phyloP scores from a whole-genome alignment of 2,797 vertebrate species.

The Chelmon rostratus region DNA sequence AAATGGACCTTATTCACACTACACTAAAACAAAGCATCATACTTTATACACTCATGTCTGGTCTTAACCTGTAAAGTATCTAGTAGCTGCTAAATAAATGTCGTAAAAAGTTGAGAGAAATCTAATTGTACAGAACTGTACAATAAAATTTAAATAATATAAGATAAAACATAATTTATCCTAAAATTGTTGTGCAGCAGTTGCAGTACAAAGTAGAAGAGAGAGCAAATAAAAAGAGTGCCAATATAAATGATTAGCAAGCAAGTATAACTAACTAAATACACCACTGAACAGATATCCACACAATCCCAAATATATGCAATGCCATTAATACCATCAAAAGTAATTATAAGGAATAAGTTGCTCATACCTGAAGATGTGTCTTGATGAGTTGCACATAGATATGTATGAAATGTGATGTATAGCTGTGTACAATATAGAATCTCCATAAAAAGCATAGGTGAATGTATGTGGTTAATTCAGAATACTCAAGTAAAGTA shows the following conservation, averaged over 20 bases:
- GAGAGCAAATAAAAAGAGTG: too few relatives aligned
- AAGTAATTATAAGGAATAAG: neutral
- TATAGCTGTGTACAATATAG: neutral
- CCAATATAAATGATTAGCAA: too few relatives aligned
- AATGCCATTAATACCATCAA: neutral
- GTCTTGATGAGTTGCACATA: neutral
- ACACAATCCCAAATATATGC: neutral
- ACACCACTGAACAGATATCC: neutral
- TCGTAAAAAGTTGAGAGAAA: neutral
- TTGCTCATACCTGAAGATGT: neutral
- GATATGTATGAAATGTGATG: neutral
- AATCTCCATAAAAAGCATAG: neutral
- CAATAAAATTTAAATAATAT: neutral
- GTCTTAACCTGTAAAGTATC: neutral
- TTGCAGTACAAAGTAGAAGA: too few relatives aligned
- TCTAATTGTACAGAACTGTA: neutral
- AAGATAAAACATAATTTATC: neutral
- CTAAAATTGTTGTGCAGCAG: neutral
- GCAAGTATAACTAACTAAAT: neutral
- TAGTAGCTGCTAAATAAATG: neutral
- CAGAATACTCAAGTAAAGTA: neutral
- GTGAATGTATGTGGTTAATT: neutral
- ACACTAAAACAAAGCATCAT: neutral
- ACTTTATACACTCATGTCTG: neutral
- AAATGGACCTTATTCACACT: neutral